phyloP scores from a whole-genome alignment of 2,113 vertebrate species.

The Grantiella picta region DNA sequence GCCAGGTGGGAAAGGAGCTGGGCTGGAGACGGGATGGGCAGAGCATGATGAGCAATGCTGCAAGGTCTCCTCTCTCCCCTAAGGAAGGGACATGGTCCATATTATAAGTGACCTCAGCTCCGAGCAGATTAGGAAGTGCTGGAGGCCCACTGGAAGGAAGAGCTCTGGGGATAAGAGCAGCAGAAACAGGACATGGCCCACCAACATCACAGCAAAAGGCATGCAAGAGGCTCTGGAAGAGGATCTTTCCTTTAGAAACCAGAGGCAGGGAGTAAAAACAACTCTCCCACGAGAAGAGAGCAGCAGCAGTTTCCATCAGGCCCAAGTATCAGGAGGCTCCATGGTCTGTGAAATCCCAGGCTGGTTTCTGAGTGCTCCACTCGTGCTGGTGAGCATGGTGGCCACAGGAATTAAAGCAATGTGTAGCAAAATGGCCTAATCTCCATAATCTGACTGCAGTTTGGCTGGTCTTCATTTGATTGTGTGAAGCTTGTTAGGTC shows the following conservation, averaged over 20 bases:
- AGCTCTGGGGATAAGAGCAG: background rate
- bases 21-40: background rate
- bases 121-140: background rate
- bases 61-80: background rate
- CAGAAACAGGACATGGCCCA: background rate
- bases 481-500: fast-evolving
- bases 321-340: background rate
- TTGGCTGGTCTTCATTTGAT: background rate
- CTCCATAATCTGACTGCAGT: background rate
- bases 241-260: background rate
- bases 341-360: background rate
- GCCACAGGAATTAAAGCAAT: background rate
- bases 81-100: background rate
- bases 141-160: background rate
- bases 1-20: background rate
- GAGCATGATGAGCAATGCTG: background rate
- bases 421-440: background rate
- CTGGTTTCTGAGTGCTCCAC: fast-evolving
- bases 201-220: background rate
- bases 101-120: background rate
- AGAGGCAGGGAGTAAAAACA: background rate
- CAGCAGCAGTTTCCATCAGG: background rate
- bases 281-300: background rate
- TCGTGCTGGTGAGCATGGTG: fast-evolving
- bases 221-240: background rate